These are phyloP conservation scores for Chromis chromis DNA, from an alignment of 2,797 vertebrate genomes.

Conservation along the genomic window DNA sequence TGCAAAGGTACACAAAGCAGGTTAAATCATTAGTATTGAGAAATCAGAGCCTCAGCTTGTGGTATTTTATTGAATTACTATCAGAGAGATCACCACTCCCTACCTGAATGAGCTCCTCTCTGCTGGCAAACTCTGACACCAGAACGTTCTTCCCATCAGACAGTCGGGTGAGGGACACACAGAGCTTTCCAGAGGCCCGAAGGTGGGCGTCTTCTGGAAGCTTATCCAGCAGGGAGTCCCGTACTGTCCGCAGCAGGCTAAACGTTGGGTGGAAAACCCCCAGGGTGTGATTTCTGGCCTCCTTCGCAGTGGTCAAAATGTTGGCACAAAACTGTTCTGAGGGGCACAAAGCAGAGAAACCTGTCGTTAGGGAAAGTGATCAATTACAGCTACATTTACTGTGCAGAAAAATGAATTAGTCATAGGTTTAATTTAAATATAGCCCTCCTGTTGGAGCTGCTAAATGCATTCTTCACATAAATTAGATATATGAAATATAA, in stretches of 20 bases:
- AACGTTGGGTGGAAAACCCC: slow-evolving; percentile 89
- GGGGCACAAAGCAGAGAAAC: not conserved
- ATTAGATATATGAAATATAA: not conserved
- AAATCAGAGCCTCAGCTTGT: not conserved
- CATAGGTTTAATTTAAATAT: too few relatives aligned
- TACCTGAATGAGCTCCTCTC: slow-evolving; percentile 93
- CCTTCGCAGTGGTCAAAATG: slow-evolving; percentile 71
- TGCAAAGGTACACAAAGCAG: slow-evolving; percentile 63
- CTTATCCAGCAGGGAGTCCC: slow-evolving; percentile 70
- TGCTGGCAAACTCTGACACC: slow-evolving; percentile 90
- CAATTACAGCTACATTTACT: not conserved
- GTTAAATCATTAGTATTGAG: not conserved
- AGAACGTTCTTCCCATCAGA: slow-evolving; percentile 88
- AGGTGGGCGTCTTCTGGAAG: slow-evolving; percentile 89
- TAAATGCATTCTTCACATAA: too few relatives aligned
- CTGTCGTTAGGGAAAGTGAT: not conserved
- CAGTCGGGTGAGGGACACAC: slow-evolving; percentile 91
- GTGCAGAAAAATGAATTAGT: not conserved
- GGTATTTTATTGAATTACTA: too few relatives aligned
- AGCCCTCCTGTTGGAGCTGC: too few relatives aligned
- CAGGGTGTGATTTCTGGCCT: slow-evolving; percentile 83
- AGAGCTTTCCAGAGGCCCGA: slow-evolving; percentile 83
- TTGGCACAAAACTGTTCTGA: slow-evolving; percentile 78
- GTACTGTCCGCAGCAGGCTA: slow-evolving; percentile 78
- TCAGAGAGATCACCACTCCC: not conserved